Evolutionary conservation across 2,888 invertebrate genomes (phyloP).

Genomic region (Xestia c-nigrum): DNA sequence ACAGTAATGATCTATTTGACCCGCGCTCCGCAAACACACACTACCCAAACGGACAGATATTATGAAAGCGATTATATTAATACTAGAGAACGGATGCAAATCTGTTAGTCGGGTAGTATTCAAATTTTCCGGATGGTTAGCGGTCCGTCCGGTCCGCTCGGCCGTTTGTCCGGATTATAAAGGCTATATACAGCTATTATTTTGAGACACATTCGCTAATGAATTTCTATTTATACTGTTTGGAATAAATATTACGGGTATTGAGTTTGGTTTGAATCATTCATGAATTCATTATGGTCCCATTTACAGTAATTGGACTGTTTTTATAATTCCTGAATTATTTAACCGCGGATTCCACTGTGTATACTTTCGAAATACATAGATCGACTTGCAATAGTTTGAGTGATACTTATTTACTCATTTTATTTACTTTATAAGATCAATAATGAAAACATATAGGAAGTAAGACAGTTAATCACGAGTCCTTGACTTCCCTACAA

Average conservation of each 20-base stretch:
- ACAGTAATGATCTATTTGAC: background rate
- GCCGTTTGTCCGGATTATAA: conserved; percentile 55
- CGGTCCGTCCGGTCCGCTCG: conserved; percentile 15
- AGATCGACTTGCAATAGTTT: background rate
- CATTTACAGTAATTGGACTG: conserved; percentile 42
- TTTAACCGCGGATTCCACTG: background rate
- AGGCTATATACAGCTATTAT: conserved; percentile 55
- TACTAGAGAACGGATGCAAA: conserved; percentile 55
- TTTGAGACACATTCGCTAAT: conserved; percentile 59
- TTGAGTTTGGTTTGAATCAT: conserved; percentile 52
- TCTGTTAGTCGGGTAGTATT: conserved; percentile 59
- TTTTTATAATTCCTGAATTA: conserved; percentile 12
- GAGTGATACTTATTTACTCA: background rate
- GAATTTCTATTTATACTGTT: conserved; percentile 62
- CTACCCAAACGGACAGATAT: conserved; percentile 28
- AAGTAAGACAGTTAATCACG: background rate
- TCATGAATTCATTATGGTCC: conserved; percentile 38
- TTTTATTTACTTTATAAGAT: background rate
- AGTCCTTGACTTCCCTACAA: background rate
- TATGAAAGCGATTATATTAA: conserved; percentile 56
- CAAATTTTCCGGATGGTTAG: conserved; percentile 61
- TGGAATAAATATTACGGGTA: conserved; percentile 49
- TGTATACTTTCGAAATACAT: conserved; percentile 9
- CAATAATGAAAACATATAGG: background rate
- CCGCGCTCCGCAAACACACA: conserved; percentile 7